phyloP scores from a whole-genome alignment of 2,113 vertebrate species.

The Pygoscelis antarcticus region DNA sequence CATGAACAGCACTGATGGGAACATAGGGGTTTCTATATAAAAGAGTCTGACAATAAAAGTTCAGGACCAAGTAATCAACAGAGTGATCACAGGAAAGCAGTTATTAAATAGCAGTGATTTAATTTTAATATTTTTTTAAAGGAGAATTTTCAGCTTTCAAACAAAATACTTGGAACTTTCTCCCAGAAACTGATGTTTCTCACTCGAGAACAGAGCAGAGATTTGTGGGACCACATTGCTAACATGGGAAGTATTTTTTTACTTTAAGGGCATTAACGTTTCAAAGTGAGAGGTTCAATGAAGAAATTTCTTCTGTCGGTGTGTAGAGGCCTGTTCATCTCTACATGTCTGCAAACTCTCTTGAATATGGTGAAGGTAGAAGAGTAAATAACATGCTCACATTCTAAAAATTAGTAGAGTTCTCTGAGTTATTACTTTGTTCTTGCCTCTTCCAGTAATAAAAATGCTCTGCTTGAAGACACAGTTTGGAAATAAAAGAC shows the following conservation, averaged over 20 bases:
- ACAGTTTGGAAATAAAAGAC: background rate
- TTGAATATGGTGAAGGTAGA: background rate
- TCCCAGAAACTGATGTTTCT: background rate
- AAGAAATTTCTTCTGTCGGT: background rate
- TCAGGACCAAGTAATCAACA: background rate
- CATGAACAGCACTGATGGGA: background rate
- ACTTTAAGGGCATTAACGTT: background rate
- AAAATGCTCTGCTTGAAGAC: background rate
- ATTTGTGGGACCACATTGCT: background rate
- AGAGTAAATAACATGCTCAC: background rate
- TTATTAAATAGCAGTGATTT: background rate
- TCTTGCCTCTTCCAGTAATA: conserved; percentile 33
- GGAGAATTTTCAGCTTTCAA: background rate
- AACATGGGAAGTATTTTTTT: background rate
- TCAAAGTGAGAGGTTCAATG: background rate
- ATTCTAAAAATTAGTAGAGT: conserved; percentile 31
- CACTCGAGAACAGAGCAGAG: background rate
- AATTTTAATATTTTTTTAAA: background rate
- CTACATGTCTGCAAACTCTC: background rate
- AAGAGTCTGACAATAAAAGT: background rate
- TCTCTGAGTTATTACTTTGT: conserved; percentile 5
- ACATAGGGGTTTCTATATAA: background rate
- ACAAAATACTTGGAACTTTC: background rate
- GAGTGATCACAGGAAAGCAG: background rate
- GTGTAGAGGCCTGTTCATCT: background rate